Evolutionary conservation across 2,888 invertebrate genomes (phyloP).

Genomic region (Gisinianus flammeolus): DNA sequence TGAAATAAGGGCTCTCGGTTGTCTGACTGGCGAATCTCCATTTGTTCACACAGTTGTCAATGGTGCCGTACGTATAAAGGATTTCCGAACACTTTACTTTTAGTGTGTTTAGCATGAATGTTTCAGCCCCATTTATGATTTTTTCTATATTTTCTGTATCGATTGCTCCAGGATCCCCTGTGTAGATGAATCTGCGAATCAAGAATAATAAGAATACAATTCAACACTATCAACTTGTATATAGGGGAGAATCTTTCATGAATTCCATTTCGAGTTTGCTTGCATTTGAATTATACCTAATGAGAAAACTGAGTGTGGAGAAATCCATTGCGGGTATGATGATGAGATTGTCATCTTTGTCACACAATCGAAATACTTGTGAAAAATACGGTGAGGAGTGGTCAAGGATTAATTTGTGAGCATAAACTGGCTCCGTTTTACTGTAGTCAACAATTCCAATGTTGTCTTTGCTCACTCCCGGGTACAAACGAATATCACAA

Average conservation of each 20-base stretch:
- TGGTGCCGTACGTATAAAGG: neutral
- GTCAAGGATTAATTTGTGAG: conserved; percentile 1
- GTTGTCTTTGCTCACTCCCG: neutral
- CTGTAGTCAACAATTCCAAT: neutral
- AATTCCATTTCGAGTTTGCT: neutral
- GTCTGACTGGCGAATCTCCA: neutral
- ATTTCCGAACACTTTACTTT: neutral
- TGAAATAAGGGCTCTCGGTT: neutral
- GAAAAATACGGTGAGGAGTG: neutral
- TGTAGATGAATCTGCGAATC: conserved; percentile 16
- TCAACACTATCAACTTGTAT: neutral
- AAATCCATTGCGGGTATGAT: neutral
- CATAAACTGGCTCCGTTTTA: neutral
- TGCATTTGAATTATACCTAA: neutral
- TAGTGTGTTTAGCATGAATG: neutral
- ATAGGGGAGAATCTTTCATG: neutral
- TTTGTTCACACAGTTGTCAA: neutral
- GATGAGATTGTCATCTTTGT: neutral
- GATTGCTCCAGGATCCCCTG: neutral
- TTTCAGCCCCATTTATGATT: conserved; percentile 1
- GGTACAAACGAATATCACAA: conserved; percentile 7
- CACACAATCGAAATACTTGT: neutral
- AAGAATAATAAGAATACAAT: neutral
- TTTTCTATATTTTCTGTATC: conserved; percentile 2
- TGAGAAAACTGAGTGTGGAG: neutral